Base-by-base conservation (phyloP, 2,797 vertebrate genomes). In the Lophius americanus region DNA sequence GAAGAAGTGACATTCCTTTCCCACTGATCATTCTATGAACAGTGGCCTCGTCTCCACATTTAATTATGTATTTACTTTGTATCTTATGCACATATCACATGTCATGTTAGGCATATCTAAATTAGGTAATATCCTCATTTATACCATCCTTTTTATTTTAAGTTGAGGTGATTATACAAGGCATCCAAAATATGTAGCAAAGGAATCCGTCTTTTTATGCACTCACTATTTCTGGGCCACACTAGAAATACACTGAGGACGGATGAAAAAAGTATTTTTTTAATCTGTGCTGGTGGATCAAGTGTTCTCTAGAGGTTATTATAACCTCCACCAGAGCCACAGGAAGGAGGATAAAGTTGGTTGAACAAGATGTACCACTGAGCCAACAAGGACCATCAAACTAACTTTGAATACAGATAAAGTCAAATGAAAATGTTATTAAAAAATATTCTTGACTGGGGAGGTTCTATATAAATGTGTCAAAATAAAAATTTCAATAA, bases 261-360 rank as follows among this genome's bases (percentile, higher is more conserved):
- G 44, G 57, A 51, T 60, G 43, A 56, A 37, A 58, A 64, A 5
- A 4, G 61, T 44, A 75, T 64, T 62, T 62, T 71, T 76, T 37
- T 46, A 51, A 38, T 57, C 36, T 4, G 3, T 9, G 35, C 39
- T 51, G 13, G 37, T 48, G 52, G 49, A 65, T 75, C 9, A 43
- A 38, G 36, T 6, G 11, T 38, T 69, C 32, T 23, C 23, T 23
- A 23, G 23, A 23, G 23, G 23, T 23, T 23, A 23, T 23, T 23
- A 23, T 23, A 23, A 23, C 23, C 23, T 23, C 23, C 23, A 23
- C 23, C 11, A 37, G 4, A 33, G 41, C 35, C 36, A 51, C 41
- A 66, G 33, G 48, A 8, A 52, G 14, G 12, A 10, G 33, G 37
- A 48, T 9, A 39, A 51, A 42, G 42, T 53, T 32, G 14, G 48